Evolutionary conservation across 2,113 vertebrate species (phyloP), one percentile per base, ranked within the genome.

Genomic region (Grammomys surdaster): DNA sequence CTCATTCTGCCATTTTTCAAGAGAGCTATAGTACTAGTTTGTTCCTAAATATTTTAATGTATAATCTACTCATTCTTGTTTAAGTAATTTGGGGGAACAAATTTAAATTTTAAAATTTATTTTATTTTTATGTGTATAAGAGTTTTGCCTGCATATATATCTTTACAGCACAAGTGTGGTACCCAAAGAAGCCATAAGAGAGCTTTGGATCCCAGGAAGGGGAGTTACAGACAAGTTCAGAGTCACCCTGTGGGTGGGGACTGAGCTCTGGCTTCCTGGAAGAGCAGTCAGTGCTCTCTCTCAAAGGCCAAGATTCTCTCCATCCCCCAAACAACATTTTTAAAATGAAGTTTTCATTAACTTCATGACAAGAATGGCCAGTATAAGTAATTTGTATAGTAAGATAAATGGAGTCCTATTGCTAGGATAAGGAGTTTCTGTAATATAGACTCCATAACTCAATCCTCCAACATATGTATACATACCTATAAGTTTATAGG

Each of bases 311-410:
- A 13, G 51, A 6, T 2, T 12, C 19, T 56, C 48, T 56, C 48
- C 17, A 56, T 3, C 17, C 33, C 19, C 54, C 5, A 60, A 31
- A 77, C 54, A 88, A 26, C n/a, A 65, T 63, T 94, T 93, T 89
- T 70, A 31, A 85, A 96, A 80, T 80, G 22, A 51, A 56, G 24
- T 92, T 96, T 88, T 88, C 75, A 63, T 72, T 33, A 48, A 81
- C 40, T 90, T 43, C 60, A 58, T 43, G 46, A 76, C 60, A 89
- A 85, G 14, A 95, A 87, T 46, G 58, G 65, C 20, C 28, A 81
- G 36, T 60, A n/a, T 81, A 31, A 91, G 16, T 93, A 76, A 54
- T 76, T 43, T 80, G 2, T 80, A 19, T 76, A 89, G 22, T 28
- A n/a, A 63, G 73, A 78, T 93, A 70, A 81, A 88, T 89, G 76